Evolutionary conservation across 1,140 invertebrate species (phyloP).

Genomic region (Pollicipes pollicipes): DNA sequence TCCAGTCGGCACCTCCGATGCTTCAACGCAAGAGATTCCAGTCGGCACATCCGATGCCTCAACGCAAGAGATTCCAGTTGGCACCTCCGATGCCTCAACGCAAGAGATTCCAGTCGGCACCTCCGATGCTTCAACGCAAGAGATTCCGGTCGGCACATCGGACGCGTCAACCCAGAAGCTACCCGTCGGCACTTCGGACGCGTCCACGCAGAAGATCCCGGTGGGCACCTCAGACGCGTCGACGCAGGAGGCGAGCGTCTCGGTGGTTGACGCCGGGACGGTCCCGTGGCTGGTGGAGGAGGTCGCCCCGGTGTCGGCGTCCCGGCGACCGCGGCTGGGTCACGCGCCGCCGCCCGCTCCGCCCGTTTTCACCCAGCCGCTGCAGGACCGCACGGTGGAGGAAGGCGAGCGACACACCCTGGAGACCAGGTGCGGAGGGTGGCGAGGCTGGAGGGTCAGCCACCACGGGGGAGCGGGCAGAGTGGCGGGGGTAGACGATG

Average conservation of each 20-base stretch:
- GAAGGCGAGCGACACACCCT: conserved; percentile 34
- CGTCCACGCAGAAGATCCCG: not conserved
- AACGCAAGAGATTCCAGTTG: not conserved
- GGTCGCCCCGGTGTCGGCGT: conserved; percentile 17
- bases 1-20: not conserved
- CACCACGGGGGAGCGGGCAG: no score
- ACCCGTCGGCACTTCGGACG: not conserved
- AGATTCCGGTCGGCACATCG: not conserved
- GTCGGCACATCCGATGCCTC: not conserved
- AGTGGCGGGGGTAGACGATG: no score
- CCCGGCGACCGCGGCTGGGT: conserved; percentile 20
- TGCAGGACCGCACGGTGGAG: conserved; percentile 38
- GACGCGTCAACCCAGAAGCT: not conserved
- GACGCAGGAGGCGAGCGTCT: not conserved
- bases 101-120: not conserved
- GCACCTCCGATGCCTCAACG: not conserved
- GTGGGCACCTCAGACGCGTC: not conserved
- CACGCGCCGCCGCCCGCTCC: conserved; percentile 23
- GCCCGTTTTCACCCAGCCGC: conserved; percentile 41
- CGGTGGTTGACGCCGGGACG: not conserved
- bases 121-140: not conserved
- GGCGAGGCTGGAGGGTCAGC: no score
- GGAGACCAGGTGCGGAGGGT: not conserved
- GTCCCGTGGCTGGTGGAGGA: conserved; percentile 7
- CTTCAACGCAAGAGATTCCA: not conserved